A percentile compares a stretch with the other conserved stretches of the same genome.
Conservation (phyloP, 2,113 vertebrate species). For the Melanostigma gelatinosum region DNA sequence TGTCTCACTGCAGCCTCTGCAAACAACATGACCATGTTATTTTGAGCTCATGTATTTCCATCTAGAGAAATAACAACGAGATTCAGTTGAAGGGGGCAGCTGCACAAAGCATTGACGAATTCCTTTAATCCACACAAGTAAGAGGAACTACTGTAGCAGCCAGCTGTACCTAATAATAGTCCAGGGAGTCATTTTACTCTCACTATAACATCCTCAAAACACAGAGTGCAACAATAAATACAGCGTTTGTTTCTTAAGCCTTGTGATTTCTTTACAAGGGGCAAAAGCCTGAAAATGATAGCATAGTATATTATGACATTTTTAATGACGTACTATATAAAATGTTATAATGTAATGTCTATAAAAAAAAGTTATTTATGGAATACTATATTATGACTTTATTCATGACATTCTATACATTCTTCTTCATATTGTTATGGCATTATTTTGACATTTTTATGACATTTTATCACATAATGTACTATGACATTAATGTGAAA, state of each 20-base stretch:
- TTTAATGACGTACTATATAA: not conserved
- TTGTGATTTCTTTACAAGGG: too few species aligned
- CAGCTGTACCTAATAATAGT: not conserved
- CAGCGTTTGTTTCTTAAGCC: too few species aligned
- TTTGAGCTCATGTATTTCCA: not conserved
- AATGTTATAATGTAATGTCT: too few species aligned
- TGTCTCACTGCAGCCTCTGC: not conserved
- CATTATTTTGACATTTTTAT: not conserved
- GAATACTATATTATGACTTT: not conserved
- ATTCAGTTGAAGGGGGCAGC: not conserved
- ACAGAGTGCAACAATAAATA: too few species aligned
- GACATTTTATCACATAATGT: too few species aligned
- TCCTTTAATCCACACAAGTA: not conserved
- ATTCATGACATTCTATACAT: not conserved
- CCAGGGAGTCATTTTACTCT: too few species aligned
- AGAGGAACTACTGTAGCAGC: not conserved
- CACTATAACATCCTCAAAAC: too few species aligned
- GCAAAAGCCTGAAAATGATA: not conserved
- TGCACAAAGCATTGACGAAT: not conserved
- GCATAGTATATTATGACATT: not conserved
- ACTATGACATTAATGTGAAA: not conserved
- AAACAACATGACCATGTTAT: not conserved
- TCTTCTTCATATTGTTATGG: not conserved
- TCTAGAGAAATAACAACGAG: not conserved
- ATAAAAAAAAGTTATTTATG: too few species aligned